Conservation (phyloP, 2,888 invertebrate species). For the Alitta virens region DNA sequence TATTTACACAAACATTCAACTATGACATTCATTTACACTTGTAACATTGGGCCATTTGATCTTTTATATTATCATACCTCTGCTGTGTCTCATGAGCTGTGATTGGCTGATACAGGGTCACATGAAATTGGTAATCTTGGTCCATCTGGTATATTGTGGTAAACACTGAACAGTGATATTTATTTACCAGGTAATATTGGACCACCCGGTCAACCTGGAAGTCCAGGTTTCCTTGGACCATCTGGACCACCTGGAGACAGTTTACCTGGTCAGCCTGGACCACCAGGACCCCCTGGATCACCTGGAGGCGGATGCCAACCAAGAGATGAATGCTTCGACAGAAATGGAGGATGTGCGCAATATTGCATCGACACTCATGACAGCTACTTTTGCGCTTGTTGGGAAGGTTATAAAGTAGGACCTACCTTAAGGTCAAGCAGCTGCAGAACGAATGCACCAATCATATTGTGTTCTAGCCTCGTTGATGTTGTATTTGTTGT, state of each 20-base stretch:
- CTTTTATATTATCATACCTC: too few relatives aligned
- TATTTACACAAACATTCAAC: too few relatives aligned
- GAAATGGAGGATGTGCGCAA: slow-evolving; percentile 29
- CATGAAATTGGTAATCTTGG: too few relatives aligned
- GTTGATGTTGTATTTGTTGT: background rate
- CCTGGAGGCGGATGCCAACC: background rate
- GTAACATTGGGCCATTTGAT: too few relatives aligned
- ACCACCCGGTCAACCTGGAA: slow-evolving; percentile 1
- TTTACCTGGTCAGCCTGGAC: background rate
- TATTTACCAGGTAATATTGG: slow-evolving; percentile 11
- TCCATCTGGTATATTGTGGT: too few relatives aligned
- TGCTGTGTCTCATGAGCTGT: too few relatives aligned
- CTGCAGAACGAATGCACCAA: too few relatives aligned
- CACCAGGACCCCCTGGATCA: background rate
- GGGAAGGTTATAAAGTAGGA: slow-evolving; percentile 12
- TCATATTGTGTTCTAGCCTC: too few relatives aligned
- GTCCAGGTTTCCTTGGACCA: background rate
- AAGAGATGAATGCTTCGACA: slow-evolving; percentile 20
- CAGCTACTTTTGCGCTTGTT: slow-evolving; percentile 22
- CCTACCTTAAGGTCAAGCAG: too few relatives aligned
- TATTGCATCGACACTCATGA: slow-evolving; percentile 25
- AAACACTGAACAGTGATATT: background rate
- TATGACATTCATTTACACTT: too few relatives aligned
- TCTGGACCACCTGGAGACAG: background rate
- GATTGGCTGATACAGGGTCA: too few relatives aligned